Percentiles rank a stretch among this genome's conserved stretches.
These are phyloP conservation scores for Panthera uncia DNA, from an alignment of 2,113 vertebrate species.

Conservation along the genomic window DNA sequence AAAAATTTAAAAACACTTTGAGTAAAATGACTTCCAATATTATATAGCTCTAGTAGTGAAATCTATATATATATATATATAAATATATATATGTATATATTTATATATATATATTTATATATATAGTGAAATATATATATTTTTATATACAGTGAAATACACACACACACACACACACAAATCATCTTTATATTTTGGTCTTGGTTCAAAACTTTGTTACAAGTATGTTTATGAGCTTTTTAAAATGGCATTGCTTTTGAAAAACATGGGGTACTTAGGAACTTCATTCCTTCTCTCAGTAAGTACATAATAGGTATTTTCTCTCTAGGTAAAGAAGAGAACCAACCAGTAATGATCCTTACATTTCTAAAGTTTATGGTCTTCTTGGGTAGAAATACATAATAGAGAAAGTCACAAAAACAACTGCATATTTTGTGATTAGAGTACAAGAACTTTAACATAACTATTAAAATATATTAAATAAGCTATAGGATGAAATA, in stretches of 20 bases:
- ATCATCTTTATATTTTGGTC: not conserved
- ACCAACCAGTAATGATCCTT: not conserved
- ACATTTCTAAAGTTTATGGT: conserved; percentile 6
- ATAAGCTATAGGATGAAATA: not conserved
- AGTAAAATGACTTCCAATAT: conserved; percentile 11
- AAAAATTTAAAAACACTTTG: conserved; percentile 15
- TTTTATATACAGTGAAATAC: not conserved
- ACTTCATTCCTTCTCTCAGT: not conserved
- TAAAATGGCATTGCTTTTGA: not conserved
- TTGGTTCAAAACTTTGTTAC: not conserved
- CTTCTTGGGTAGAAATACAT: not conserved
- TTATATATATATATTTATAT: no score
- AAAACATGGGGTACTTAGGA: not conserved
- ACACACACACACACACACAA: no score
- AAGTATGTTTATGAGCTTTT: not conserved
- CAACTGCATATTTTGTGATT: conserved; percentile 8
- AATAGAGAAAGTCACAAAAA: not conserved
- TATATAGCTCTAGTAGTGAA: not conserved
- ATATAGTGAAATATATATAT: no score
- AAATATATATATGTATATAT: no score
- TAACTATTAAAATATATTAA: not conserved
- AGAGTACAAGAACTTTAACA: not conserved
- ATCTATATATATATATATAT: not conserved
- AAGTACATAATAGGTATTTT: conserved; percentile 11
- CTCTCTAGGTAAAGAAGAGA: not conserved